Base-by-base conservation (phyloP, 1,140 invertebrate species). In the Lasioglossum albipes region DNA sequence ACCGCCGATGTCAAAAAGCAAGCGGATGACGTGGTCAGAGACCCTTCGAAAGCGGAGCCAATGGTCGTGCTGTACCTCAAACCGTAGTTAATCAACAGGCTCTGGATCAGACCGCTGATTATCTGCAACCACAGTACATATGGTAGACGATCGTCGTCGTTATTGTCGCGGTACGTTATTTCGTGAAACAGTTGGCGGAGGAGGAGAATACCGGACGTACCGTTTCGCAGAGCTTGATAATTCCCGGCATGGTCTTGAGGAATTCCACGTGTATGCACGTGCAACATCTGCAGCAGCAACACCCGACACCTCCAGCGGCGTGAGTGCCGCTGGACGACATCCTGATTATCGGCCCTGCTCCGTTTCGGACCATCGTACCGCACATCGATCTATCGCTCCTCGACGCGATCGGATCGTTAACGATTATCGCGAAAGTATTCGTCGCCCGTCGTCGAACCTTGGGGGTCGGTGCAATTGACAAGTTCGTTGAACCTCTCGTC, bases 211-310 rank as follows among this genome's bases (percentile, higher is more conserved):
- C 36, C 27, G 31, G 49, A 79, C 94, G 94, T 94, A 97, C 96
- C 84, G 96, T 94, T 94, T 97, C 96, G 64, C 94, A 92, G 1
- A 97, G 86, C 94, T 97, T 97, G 10, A 97, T 91, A 2, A 96
- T 88, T 16, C 97, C 97, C 59, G 95, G 94, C 72, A 95, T 92
- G 2, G 95, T 95, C 59, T 95, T 95, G 0, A 97, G 91, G 89
- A 97, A 97, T 42, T 95, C 94, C 27, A 97, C 93, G 88, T 97
- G 95, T 75, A 97, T 90, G 88, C 97, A 97, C n/a, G 96, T 96
- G 87, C 95, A 97, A 87, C 96, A 95, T 64, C 94, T 94, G 83
- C 95, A 96, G 84, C 95, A 97, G 78, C 96, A 96, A 88, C 96
- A 95, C 79, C 94, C 94, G 20, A 96, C 94, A 59, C 96, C 96